A percentile compares a stretch with the other conserved stretches of the same genome.
Conservation (phyloP, 1,140 invertebrate genomes). For the Mycetomoellerius zeteki region DNA sequence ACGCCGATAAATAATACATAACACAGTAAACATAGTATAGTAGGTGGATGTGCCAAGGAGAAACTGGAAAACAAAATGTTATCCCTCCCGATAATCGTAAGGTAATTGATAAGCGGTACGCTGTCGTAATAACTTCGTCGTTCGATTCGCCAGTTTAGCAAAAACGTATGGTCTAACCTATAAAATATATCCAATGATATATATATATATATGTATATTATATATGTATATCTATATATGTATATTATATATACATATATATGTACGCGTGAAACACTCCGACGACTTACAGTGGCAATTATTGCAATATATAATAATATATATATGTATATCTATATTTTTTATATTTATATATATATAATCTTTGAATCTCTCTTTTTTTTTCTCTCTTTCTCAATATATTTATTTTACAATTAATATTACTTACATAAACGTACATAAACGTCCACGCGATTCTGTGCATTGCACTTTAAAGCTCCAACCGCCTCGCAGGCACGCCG, state of each 20-base stretch:
- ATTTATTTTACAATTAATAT: conserved; percentile 62
- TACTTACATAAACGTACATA: conserved; percentile 62
- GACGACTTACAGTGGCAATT: conserved; percentile 66
- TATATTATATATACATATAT: conserved; percentile 54
- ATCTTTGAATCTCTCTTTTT: conserved; percentile 56
- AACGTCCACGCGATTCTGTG: conserved; percentile 46
- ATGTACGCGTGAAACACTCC: conserved; percentile 62
- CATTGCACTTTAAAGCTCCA: conserved; percentile 58
- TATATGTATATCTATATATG: conserved; percentile 27
- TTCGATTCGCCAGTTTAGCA: conserved; percentile 51
- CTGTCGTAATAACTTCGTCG: conserved; percentile 50
- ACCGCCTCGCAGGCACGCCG: conserved; percentile 48
- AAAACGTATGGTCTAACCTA: conserved; percentile 68
- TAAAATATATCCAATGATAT: conserved; percentile 63
- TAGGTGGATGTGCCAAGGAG: conserved; percentile 1
- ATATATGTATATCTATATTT: conserved; percentile 42
- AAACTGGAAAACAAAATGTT: conserved; percentile 6
- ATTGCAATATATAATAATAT: conserved; percentile 66
- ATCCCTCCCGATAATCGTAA: conserved; percentile 35
- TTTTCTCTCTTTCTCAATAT: conserved; percentile 49
- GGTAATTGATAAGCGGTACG: conserved; percentile 18
- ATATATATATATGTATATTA: conserved; percentile 41
- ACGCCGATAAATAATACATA: conserved; percentile 42
- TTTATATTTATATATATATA: conserved; percentile 66
- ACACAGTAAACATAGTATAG: conserved; percentile 42